A percentile compares a stretch with the other conserved stretches of the same genome.
Evolutionary conservation across 2,113 vertebrate genomes (phyloP).

Genomic region (Laticauda laticaudata): DNA sequence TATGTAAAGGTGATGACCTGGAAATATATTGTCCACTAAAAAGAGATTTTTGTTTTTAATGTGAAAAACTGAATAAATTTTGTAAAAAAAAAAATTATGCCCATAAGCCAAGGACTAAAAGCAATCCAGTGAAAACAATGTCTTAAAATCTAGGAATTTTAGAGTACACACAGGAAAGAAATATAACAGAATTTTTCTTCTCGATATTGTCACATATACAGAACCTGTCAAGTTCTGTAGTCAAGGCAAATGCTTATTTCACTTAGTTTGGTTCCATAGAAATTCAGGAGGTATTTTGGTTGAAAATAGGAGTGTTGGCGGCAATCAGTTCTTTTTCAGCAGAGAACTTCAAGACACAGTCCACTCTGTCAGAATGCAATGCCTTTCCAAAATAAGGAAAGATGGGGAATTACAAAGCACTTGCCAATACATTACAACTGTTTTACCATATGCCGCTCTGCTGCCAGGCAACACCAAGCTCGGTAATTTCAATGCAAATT

Average conservation of each 20-base stretch:
- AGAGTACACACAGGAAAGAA: not conserved
- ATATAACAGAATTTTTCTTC: not conserved
- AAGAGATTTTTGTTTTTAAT: too few species aligned
- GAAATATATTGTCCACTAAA: too few species aligned
- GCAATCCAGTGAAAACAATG: not conserved
- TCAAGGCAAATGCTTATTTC: constrained; percentile 6
- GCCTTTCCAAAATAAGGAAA: constrained; percentile 72
- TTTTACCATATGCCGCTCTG: constrained; percentile 87
- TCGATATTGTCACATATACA: not conserved
- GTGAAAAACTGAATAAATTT: too few species aligned
- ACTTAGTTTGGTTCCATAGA: not conserved
- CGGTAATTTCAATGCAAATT: constrained; percentile 89
- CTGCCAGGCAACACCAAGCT: constrained; percentile 88
- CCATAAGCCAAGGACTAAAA: not conserved
- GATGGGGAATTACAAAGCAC: constrained; percentile 40
- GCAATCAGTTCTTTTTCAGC: constrained; percentile 48
- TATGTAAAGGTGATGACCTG: too few species aligned
- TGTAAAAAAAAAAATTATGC: not conserved
- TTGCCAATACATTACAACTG: constrained; percentile 88
- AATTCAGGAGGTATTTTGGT: not conserved
- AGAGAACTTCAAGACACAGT: constrained; percentile 70
- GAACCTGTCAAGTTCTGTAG: not conserved
- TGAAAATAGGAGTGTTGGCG: constrained; percentile 34
- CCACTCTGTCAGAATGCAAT: constrained; percentile 73
- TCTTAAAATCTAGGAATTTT: not conserved